Conservation (phyloP, 1,140 invertebrate genomes). For the Plodia interpunctella region DNA sequence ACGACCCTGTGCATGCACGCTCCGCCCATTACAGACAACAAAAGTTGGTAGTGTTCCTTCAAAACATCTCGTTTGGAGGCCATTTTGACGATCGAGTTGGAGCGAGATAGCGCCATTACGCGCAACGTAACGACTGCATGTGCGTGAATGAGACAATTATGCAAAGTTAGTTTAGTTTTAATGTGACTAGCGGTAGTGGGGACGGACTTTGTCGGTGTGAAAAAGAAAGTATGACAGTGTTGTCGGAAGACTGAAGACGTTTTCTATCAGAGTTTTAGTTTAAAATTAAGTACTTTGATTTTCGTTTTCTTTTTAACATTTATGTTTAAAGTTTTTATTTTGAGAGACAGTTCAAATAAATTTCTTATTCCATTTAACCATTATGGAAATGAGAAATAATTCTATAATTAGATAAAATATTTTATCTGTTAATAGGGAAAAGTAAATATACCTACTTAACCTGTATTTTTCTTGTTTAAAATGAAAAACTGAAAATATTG, state of each 20-base stretch:
- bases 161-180: slow-evolving; percentile 71
- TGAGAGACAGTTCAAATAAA: too few species aligned
- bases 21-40: slow-evolving; percentile 74
- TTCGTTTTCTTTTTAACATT: too few species aligned
- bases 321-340: too few species aligned
- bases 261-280: too few species aligned
- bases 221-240: slow-evolving; percentile 17
- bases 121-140: slow-evolving; percentile 38
- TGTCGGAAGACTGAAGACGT: not conserved
- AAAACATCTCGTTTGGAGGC: slow-evolving; percentile 76
- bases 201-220: slow-evolving; percentile 37
- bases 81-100: slow-evolving; percentile 70
- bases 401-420: too few species aligned
- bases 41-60: slow-evolving; percentile 72
- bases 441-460: too few species aligned
- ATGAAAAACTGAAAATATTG: too few species aligned
- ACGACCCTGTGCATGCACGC: slow-evolving; percentile 56
- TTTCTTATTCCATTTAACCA: too few species aligned
- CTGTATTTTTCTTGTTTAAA: too few species aligned
- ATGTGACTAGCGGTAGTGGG: slow-evolving; percentile 47
- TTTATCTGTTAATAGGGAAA: too few species aligned
- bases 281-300: too few species aligned
- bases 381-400: too few species aligned
- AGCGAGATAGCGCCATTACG: slow-evolving; percentile 49
- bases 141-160: slow-evolving; percentile 73